Evolutionary conservation across 2,113 vertebrate species (phyloP).

Genomic region (Thomomys bottae): DNA sequence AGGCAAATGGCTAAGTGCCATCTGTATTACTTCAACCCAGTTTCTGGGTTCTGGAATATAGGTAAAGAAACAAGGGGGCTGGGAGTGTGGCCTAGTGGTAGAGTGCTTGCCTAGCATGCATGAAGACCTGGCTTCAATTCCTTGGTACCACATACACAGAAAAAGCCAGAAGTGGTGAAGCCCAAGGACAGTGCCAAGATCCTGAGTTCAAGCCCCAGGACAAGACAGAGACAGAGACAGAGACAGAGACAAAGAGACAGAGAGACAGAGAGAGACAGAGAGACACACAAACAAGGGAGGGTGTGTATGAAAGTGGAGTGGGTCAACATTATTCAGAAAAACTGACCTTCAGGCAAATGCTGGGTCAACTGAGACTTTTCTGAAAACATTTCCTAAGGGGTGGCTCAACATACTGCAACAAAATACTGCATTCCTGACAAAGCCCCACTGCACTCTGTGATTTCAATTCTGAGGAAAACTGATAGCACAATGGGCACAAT

Average conservation of each 20-base stretch:
- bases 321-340: neutral
- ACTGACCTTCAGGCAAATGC: too few species aligned
- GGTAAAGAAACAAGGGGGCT: neutral
- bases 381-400: neutral
- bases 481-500: accelerated
- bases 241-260: too few species aligned
- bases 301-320: neutral
- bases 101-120: too few species aligned
- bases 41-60: neutral
- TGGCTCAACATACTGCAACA: too few species aligned
- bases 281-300: neutral
- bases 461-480: neutral
- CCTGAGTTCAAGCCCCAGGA: too few species aligned
- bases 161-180: too few species aligned
- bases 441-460: neutral
- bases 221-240: too few species aligned
- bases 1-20: neutral
- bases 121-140: too few species aligned
- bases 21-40: neutral
- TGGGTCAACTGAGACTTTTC: neutral
- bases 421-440: neutral
- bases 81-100: too few species aligned
- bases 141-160: too few species aligned
- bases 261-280: too few species aligned
- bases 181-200: too few species aligned